phyloP scores from a whole-genome alignment of 1,140 invertebrate genomes.

The Planococcus citri region DNA sequence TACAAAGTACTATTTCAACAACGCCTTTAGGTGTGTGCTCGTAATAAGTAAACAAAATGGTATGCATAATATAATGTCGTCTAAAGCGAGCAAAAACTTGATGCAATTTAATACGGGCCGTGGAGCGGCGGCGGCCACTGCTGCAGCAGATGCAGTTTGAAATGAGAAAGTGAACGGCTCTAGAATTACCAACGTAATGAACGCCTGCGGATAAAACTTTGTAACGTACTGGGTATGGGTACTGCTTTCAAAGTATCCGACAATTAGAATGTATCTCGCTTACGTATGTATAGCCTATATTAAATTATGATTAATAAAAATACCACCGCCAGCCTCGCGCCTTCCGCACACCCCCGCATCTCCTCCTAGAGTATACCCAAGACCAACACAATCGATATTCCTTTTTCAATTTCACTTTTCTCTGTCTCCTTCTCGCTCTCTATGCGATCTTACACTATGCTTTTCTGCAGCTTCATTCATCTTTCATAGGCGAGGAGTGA shows the following conservation, averaged over 20 bases:
- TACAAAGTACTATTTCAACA: no score
- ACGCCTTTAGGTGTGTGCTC: no score
- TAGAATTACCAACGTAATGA: constrained; percentile 4
- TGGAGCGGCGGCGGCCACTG: no score
- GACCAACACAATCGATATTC: not conserved
- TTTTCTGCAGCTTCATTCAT: no score
- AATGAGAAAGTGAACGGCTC: constrained; percentile 5
- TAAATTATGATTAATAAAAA: constrained; percentile 4
- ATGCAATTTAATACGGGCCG: not conserved
- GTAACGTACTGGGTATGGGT: no score
- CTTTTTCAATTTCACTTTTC: constrained; percentile 6
- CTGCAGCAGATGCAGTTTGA: no score
- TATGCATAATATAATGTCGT: not conserved
- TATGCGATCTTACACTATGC: no score
- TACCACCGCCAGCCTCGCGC: not conserved
- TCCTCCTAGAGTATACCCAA: no score
- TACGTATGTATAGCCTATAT: not conserved
- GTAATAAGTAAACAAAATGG: no score
- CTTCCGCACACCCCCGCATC: no score
- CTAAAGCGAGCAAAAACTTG: not conserved
- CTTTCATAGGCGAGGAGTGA: no score
- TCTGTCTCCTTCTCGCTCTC: not conserved
- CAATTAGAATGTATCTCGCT: constrained; percentile 2
- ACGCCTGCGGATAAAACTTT: not conserved
- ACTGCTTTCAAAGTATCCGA: not conserved